These are phyloP conservation scores for Mirounga angustirostris DNA, from an alignment of 2,113 vertebrate genomes.

Conservation along the genomic window DNA sequence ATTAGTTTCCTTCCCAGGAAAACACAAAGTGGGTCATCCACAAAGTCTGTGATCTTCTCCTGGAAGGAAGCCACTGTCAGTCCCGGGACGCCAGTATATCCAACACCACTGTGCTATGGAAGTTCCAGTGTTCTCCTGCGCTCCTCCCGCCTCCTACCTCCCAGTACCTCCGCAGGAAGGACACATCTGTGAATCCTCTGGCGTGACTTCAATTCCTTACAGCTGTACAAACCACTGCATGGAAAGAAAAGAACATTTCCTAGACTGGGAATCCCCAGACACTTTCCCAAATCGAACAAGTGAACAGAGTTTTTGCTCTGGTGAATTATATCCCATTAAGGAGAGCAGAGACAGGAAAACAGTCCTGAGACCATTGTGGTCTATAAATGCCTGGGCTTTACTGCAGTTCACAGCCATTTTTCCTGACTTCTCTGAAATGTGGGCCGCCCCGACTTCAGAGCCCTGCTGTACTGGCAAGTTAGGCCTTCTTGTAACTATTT, in stretches of 20 bases:
- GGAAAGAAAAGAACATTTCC: conserved; percentile 83
- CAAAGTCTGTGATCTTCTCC: not conserved
- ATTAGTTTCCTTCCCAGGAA: conserved; percentile 76
- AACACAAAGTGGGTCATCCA: conserved; percentile 69
- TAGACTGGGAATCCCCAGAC: conserved; percentile 81
- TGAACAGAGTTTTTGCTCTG: conserved; percentile 50
- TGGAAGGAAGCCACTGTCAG: conserved; percentile 72
- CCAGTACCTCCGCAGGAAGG: conserved; percentile 79
- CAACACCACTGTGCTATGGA: conserved; percentile 60
- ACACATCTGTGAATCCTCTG: conserved; percentile 87
- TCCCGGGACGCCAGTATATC: conserved; percentile 74
- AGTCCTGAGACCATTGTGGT: not conserved
- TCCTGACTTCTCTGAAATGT: conserved; percentile 67
- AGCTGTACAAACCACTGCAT: conserved; percentile 87
- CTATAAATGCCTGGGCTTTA: conserved; percentile 9
- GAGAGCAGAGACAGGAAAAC: conserved; percentile 31
- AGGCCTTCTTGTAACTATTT: conserved; percentile 9
- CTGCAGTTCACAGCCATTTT: conserved; percentile 57
- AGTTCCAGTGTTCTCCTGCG: conserved; percentile 38
- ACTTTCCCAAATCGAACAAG: conserved; percentile 77
- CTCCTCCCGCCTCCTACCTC: conserved; percentile 45
- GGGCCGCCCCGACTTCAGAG: conserved; percentile 59
- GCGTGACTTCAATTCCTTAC: conserved; percentile 82
- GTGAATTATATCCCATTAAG: conserved; percentile 63
- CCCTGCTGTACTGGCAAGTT: conserved; percentile 68